A percentile compares a stretch with the other conserved stretches of the same genome.
phyloP scores from a whole-genome alignment of 2,113 vertebrate genomes.

The Syngnathus typhle region DNA sequence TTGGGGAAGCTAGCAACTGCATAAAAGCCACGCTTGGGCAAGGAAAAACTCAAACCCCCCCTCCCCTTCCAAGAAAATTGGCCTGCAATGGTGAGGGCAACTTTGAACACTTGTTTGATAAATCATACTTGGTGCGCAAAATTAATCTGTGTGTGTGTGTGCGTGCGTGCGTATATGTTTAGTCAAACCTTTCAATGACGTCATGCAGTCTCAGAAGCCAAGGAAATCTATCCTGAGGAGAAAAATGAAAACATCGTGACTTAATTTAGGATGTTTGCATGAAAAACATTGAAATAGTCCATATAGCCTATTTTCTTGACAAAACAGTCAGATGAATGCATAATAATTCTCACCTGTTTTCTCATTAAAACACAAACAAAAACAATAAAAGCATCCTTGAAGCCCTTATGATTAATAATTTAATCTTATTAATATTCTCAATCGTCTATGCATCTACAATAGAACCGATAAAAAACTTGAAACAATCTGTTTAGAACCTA shows the following conservation, averaged over 20 bases:
- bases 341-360: background rate
- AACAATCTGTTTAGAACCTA: too few species aligned
- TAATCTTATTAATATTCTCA: too few species aligned
- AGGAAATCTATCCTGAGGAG: slow-evolving; percentile 80
- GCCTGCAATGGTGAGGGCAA: too few species aligned
- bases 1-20: background rate
- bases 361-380: background rate
- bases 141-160: background rate
- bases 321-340: background rate
- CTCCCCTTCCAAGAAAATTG: too few species aligned
- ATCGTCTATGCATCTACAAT: too few species aligned
- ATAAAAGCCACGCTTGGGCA: background rate
- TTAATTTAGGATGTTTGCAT: background rate
- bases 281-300: background rate
- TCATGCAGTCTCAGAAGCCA: slow-evolving; percentile 82
- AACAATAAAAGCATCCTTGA: background rate
- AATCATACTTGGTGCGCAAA: too few species aligned
- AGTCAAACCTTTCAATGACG: slow-evolving; percentile 72
- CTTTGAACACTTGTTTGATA: too few species aligned
- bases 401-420: too few species aligned
- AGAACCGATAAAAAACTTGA: too few species aligned
- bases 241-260: background rate
- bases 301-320: background rate
- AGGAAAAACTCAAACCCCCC: too few species aligned
- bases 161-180: background rate